Evolutionary conservation across 2,888 invertebrate species (phyloP), one percentile per base, ranked within the genome.

Genomic region (Zootermopsis nevadensis): DNA sequence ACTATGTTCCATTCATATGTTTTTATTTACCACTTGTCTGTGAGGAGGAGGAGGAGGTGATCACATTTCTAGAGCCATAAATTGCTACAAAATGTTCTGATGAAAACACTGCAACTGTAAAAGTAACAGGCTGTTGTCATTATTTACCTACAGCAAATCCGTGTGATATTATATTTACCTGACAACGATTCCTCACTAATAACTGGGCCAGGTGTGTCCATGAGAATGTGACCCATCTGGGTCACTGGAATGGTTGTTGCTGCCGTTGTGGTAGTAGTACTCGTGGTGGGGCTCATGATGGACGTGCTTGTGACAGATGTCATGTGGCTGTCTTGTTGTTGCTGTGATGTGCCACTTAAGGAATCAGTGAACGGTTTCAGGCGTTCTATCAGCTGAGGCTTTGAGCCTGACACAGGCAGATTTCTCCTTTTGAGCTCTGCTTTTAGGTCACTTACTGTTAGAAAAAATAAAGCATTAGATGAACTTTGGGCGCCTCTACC

Each of bases 381-480:
- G 69, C 99, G 93, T 89, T 99, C 98, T 83, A 99, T 96, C 69
- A 99, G 91, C 88, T 98, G 97, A 15, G 98, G 97, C 89, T 99
- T 99, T 0, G 98, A 95, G 0, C 99, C 99, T 22, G 98, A 98
- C 0, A 99, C 99, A 8, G 98, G 97, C 84, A 99, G 91, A 89
- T 96, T 98, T 79, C 99, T 93, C 83, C 96, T 95, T 89, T 98
- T 99, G 87, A 98, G 93, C 89, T 99, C 98, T 83, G 96, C 95
- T 89, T 98, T 98, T 86, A 99, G 91, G 88, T 99, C 98, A 85
- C 96, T 97, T 82, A 97, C 98, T 91, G 84, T 2, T 31, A 2
- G 12, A 27, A 33, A 15, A 22, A 4, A 69, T 10, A 66, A 66
- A 30, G 12, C 27, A n/a, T 66, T 66, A 48, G 3, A 48, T n/a